Evolutionary conservation across 2,113 vertebrate species (phyloP).

Genomic region (Mugil cephalus): DNA sequence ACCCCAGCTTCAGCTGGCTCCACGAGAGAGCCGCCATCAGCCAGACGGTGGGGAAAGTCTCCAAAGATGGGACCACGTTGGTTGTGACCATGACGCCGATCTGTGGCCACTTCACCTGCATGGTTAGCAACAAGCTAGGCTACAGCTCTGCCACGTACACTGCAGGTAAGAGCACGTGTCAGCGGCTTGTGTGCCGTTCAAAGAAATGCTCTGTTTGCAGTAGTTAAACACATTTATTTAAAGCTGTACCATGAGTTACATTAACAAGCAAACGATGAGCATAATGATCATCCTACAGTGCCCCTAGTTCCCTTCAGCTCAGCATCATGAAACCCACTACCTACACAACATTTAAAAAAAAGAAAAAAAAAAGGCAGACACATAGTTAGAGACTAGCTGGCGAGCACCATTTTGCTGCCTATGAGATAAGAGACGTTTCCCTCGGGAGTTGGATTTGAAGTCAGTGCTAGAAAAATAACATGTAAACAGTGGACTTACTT

Average conservation of each 20-base stretch:
- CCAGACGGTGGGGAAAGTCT: constrained; percentile 67
- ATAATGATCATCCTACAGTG: too few species aligned
- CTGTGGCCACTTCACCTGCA: constrained; percentile 85
- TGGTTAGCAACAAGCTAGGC: constrained; percentile 81
- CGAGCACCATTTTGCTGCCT: neutral
- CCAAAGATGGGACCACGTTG: constrained; percentile 71
- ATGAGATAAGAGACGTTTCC: neutral
- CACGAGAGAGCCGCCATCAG: constrained; percentile 71
- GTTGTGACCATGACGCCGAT: constrained; percentile 61
- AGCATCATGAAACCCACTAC: neutral
- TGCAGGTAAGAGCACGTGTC: constrained; percentile 61
- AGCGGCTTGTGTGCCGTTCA: neutral
- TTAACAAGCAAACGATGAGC: too few species aligned
- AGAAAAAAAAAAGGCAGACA: neutral
- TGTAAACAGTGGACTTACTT: neutral
- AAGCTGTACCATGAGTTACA: too few species aligned
- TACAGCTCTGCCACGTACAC: constrained; percentile 79
- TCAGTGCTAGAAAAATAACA: neutral
- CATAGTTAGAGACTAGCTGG: constrained; percentile 1
- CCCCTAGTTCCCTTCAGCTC: neutral
- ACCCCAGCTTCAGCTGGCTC: constrained; percentile 82
- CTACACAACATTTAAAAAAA: neutral
- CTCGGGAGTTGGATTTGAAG: neutral
- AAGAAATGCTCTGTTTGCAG: neutral
- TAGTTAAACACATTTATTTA: too few species aligned